These are phyloP conservation scores for Lycocerus yunnanus DNA, from an alignment of 2,888 invertebrate genomes.

Conservation along the genomic window DNA sequence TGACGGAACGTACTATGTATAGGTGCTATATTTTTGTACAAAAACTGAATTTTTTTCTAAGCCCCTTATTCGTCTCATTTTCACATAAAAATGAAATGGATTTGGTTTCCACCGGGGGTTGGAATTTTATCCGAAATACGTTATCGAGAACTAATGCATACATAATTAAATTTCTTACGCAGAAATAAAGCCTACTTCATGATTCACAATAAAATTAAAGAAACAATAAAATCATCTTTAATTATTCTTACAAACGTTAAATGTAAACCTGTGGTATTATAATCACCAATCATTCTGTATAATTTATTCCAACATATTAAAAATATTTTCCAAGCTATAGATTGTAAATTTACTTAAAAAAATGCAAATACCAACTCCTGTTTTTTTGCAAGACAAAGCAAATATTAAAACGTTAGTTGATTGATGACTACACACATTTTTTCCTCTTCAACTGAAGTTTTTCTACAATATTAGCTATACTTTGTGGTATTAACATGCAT, in stretches of 20 bases:
- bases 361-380: not conserved
- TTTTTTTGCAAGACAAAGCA: not conserved
- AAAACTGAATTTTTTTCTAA: not conserved
- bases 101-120: not conserved
- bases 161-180: too few species aligned
- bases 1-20: not conserved
- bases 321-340: not conserved
- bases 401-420: not conserved
- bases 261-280: not conserved
- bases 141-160: not conserved
- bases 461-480: constrained; percentile 5
- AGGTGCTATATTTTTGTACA: not conserved
- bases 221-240: not conserved
- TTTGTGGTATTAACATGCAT: constrained; percentile 4
- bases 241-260: not conserved
- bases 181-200: too few species aligned
- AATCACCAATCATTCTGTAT: not conserved
- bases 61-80: not conserved
- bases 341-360: not conserved
- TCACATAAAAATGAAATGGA: not conserved
- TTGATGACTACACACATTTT: not conserved
- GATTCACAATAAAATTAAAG: too few species aligned
- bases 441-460: not conserved
- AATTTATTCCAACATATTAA: not conserved
- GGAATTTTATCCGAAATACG: not conserved